Evolutionary conservation across 2,888 invertebrate species (phyloP).

Genomic region (Drosophila incognita): DNA sequence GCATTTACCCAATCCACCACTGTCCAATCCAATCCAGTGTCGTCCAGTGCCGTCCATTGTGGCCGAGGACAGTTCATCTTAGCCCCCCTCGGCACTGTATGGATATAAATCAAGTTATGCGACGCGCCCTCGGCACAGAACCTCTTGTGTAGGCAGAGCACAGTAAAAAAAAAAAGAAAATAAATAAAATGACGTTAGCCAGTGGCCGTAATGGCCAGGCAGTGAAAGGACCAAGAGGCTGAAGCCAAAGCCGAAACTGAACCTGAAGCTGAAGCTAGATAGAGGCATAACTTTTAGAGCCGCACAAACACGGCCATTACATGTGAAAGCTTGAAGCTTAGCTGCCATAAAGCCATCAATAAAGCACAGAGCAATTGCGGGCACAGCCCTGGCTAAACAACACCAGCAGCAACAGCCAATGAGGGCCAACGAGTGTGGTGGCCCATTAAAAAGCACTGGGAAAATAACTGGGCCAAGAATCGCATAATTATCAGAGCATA

Average conservation of each 20-base stretch:
- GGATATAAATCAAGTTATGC: slow-evolving; percentile 56
- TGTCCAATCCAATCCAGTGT: slow-evolving; percentile 2
- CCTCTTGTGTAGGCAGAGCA: background rate
- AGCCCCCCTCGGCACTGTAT: background rate
- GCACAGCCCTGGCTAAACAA: slow-evolving; percentile 23
- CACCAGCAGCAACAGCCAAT: background rate
- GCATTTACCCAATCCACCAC: slow-evolving; percentile 28
- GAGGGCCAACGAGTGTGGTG: background rate
- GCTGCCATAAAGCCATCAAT: slow-evolving; percentile 70
- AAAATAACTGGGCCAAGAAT: slow-evolving; percentile 72
- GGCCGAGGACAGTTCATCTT: slow-evolving; percentile 15
- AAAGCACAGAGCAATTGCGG: slow-evolving; percentile 57
- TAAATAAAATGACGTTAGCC: slow-evolving; percentile 52
- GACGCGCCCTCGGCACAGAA: slow-evolving; percentile 39
- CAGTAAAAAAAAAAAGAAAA: background rate
- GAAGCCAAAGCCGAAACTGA: slow-evolving; percentile 1
- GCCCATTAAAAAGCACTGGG: slow-evolving; percentile 68
- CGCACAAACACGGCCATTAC: slow-evolving; percentile 74
- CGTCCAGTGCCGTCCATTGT: slow-evolving; percentile 5
- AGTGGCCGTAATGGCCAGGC: slow-evolving; percentile 18
- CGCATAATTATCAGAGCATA: slow-evolving; percentile 70
- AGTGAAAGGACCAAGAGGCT: slow-evolving; percentile 5
- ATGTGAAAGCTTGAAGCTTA: slow-evolving; percentile 66
- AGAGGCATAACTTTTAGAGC: slow-evolving; percentile 70
- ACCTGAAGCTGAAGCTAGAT: slow-evolving; percentile 16